These are phyloP conservation scores for Dioctria rufipes DNA, from an alignment of 2,888 invertebrate genomes.

Conservation along the genomic window DNA sequence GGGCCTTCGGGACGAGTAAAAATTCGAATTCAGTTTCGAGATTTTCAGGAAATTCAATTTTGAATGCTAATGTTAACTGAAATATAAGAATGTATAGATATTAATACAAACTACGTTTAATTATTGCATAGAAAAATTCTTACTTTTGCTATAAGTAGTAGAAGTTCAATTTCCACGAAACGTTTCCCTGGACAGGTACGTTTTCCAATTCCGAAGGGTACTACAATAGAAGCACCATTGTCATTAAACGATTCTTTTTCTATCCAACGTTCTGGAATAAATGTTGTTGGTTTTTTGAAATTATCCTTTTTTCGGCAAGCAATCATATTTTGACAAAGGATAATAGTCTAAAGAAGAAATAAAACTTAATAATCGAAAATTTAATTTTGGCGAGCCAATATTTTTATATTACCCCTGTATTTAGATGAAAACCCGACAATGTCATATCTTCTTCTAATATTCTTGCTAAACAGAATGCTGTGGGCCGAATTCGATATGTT, in stretches of 20 bases:
- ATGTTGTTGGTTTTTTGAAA: constrained; percentile 80
- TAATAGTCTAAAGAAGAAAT: constrained; percentile 76
- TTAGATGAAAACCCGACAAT: constrained; percentile 79
- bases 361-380: neutral
- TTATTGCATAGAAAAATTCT: constrained; percentile 44
- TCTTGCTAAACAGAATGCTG: constrained; percentile 85
- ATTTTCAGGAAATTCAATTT: constrained; percentile 79
- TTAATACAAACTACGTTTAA: neutral
- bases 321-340: constrained; percentile 87
- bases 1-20: constrained; percentile 83
- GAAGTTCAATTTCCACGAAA: constrained; percentile 84
- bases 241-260: constrained; percentile 70
- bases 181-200: constrained; percentile 90
- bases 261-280: constrained; percentile 86
- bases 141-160: constrained; percentile 83
- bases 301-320: constrained; percentile 84
- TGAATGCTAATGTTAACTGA: constrained; percentile 81
- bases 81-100: constrained; percentile 58
- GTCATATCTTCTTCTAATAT: constrained; percentile 81
- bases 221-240: constrained; percentile 77
- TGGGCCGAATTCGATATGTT: constrained; percentile 78
- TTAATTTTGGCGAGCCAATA: neutral
- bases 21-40: constrained; percentile 87
- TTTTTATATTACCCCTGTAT: constrained; percentile 77
- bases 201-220: constrained; percentile 86